Base-by-base conservation (phyloP, 2,888 invertebrate genomes). In the Syrphus vitripennis region DNA sequence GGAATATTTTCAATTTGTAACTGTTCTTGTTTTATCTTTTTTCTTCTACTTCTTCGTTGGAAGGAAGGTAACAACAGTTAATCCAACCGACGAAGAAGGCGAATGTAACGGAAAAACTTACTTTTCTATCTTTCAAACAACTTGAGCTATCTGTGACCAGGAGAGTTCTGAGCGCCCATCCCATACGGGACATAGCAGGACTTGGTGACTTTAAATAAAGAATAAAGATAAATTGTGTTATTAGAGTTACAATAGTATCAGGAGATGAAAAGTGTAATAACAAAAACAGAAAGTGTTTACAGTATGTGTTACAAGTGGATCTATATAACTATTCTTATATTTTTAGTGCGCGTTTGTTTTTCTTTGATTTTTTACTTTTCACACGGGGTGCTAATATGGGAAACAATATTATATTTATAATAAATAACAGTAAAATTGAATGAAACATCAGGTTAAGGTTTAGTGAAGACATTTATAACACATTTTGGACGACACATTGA, bases 111-210 rank as follows among this genome's bases (percentile, higher is more conserved):
- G 61, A 42, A 37, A 14, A 71, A 88, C 89, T 90, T 89, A 92
- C 92, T 94, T 95, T 96, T 90, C 94, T 94, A 93, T 95, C 95
- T 87, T 94, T 93, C 72, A 95, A 94, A 92, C 95, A 93, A 89
- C 94, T 94, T 40, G 94, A 94, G 57, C 93, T 93, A 88, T 94
- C 94, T 90, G 95, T 93, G 88, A 96, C 92, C 81, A 96, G 93
- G 87, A 96, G 92, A 14, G 95, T 95, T 83, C 96, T 93, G 65
- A 96, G 91, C 12, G 96, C 95, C 94, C 95, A 94, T 76, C 96
- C 96, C 88, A 95, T 95, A 88, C 95, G 93, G 75, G 94, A 94
- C 92, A 96, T 94, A 89, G 94, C 93, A 88, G 95, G 94, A 89
- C 95, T 95, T 63, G 96, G 95, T 74, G 94, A 91, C 94, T 94